Evolutionary conservation across 2,888 invertebrate species (phyloP), one percentile per base, ranked within the genome.

Genomic region (Caenorhabditis drosophilae): DNA sequence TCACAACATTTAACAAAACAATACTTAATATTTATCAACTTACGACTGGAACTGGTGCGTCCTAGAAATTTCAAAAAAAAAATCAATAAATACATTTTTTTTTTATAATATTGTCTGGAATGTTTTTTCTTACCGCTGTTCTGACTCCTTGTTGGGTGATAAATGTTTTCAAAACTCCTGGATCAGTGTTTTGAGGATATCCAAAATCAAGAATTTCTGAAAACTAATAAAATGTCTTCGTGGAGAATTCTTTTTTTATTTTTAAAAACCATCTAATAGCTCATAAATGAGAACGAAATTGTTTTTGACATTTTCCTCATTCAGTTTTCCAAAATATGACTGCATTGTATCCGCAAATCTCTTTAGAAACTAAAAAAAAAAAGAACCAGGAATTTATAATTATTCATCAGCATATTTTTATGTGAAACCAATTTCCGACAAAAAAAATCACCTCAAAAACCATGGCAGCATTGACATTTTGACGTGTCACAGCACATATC

Each of bases 401-500:
- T 34, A 50, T 50, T 44, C 20, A 34, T 51, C 22, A 47, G n/a
- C n/a, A n/a, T n/a, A n/a, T 31, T 36, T 35, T 9, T n/a, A n/a
- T n/a, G n/a, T n/a, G n/a, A 18, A 7, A 22, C 15, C 41, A 15
- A 40, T 40, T 23, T 45, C 7, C 26, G n/a, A 23, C 20, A 25
- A n/a, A 22, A 12, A 7, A 26, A 51, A 23, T 38, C 52, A 71
- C 71, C 71, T 73, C 73, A 36, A 73, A 73, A 44, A 76, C 98
- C 97, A 99, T 97, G 0, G 96, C 95, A 15, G 98, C 98, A 83
- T 99, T 99, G 56, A 98, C 96, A 90, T 99, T 99, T 86, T 98
- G 97, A 86, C 96, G 95, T 23, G 98, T 97, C n/a, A 98, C 98
- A 0, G 97, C 98, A 40, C 97, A 97, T 76, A 99, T 87, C 98